Conservation (phyloP, 2,888 invertebrate genomes). For the Phortica okadai region DNA sequence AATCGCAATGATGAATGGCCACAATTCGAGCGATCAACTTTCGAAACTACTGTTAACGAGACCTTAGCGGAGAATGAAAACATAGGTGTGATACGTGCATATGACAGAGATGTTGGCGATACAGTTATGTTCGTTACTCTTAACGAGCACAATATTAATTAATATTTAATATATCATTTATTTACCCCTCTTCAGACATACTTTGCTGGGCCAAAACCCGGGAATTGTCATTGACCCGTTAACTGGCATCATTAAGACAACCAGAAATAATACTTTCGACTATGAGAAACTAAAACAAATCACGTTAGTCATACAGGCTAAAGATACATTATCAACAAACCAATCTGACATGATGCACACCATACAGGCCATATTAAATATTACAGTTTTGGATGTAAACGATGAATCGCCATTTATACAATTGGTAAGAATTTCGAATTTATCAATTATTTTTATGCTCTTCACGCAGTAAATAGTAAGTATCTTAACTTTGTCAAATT, state of each 20-base stretch:
- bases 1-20: slow-evolving; percentile 87
- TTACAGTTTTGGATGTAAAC: slow-evolving; percentile 83
- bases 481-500: no score
- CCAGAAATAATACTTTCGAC: slow-evolving; percentile 79
- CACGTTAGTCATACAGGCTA: slow-evolving; percentile 78
- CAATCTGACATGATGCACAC: slow-evolving; percentile 48
- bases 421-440: not conserved
- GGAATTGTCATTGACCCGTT: slow-evolving; percentile 77
- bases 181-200: slow-evolving; percentile 76
- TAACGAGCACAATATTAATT: not conserved
- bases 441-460: slow-evolving; percentile 2
- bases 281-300: slow-evolving; percentile 80
- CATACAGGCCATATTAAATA: slow-evolving; percentile 78
- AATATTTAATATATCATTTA: not conserved
- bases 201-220: slow-evolving; percentile 77
- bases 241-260: slow-evolving; percentile 80
- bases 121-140: slow-evolving; percentile 77
- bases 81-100: slow-evolving; percentile 79
- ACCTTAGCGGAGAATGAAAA: slow-evolving; percentile 77
- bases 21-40: slow-evolving; percentile 77
- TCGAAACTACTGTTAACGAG: slow-evolving; percentile 78
- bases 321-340: slow-evolving; percentile 76
- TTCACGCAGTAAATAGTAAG: not conserved
- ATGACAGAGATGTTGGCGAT: slow-evolving; percentile 81
- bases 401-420: slow-evolving; percentile 80